These are phyloP conservation scores for Conistra vaccinii DNA, from an alignment of 2,888 invertebrate genomes.

Conservation along the genomic window DNA sequence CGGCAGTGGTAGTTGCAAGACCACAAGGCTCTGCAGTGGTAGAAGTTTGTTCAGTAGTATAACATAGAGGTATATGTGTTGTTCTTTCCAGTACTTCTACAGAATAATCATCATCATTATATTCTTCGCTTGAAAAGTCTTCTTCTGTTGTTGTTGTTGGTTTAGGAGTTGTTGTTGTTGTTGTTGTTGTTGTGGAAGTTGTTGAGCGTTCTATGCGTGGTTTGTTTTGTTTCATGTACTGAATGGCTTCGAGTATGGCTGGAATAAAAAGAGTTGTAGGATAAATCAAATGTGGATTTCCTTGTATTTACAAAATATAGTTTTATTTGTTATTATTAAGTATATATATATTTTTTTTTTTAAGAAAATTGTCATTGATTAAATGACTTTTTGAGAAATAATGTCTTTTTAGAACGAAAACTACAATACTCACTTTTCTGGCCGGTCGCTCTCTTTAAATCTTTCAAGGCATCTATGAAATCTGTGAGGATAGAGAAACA, in stretches of 20 bases:
- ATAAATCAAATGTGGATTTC: too few relatives aligned
- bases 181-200: slow-evolving; percentile 36
- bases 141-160: slow-evolving; percentile 16
- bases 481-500: slow-evolving; percentile 65
- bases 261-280: slow-evolving; percentile 51
- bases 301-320: too few relatives aligned
- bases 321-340: too few relatives aligned
- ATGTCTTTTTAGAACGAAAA: too few relatives aligned
- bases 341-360: too few relatives aligned
- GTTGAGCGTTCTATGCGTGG: slow-evolving; percentile 61
- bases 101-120: slow-evolving; percentile 10
- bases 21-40: neutral
- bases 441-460: slow-evolving; percentile 68
- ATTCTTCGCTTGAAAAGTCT: neutral
- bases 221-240: slow-evolving; percentile 70
- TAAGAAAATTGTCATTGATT: too few relatives aligned
- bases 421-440: slow-evolving; percentile 61
- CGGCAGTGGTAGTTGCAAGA: neutral
- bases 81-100: slow-evolving; percentile 4
- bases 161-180: slow-evolving; percentile 22
- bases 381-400: too few relatives aligned
- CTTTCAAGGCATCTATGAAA: slow-evolving; percentile 71
- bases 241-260: slow-evolving; percentile 76
- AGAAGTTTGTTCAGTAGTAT: neutral
- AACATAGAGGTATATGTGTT: too few relatives aligned